Percentiles rank a stretch among this genome's conserved stretches.
Conservation (phyloP, 2,888 invertebrate genomes). For the Drosophila ezoana region DNA sequence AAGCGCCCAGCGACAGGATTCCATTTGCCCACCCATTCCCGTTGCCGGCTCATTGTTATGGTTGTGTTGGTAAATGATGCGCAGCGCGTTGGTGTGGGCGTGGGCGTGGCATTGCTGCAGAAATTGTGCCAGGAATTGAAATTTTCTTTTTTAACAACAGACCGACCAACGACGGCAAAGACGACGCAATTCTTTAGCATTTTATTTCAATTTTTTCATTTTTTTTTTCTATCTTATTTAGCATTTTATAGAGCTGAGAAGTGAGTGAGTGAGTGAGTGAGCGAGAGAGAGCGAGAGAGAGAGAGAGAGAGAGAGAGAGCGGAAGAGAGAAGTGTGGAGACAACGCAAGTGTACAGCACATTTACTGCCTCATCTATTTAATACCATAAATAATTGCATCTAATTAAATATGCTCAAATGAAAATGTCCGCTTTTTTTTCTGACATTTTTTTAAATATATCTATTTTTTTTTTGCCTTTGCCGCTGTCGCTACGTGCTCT, state of each 20-base stretch:
- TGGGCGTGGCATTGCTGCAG: slow-evolving; percentile 66
- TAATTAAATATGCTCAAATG: slow-evolving; percentile 85
- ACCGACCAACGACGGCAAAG: slow-evolving; percentile 64
- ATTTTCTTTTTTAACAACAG: slow-evolving; percentile 44
- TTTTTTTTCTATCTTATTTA: slow-evolving; percentile 65
- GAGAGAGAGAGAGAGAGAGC: slow-evolving; percentile 2
- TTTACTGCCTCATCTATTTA: slow-evolving; percentile 85
- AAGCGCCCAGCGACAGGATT: slow-evolving; percentile 37
- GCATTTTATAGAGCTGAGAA: slow-evolving; percentile 45
- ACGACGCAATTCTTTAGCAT: slow-evolving; percentile 81
- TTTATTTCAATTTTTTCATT: slow-evolving; percentile 79
- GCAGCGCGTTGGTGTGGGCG: slow-evolving; percentile 30
- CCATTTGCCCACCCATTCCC: slow-evolving; percentile 8
- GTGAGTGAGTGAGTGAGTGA: slow-evolving; percentile 1
- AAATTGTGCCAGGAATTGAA: slow-evolving; percentile 79
- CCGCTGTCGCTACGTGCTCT: slow-evolving; percentile 62
- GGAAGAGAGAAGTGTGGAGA: slow-evolving; percentile 13
- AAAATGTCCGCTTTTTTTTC: slow-evolving; percentile 82
- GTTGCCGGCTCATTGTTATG: slow-evolving; percentile 64
- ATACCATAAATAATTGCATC: slow-evolving; percentile 85
- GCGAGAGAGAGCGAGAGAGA: slow-evolving; percentile 1
- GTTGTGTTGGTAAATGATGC: slow-evolving; percentile 74
- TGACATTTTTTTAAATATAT: slow-evolving; percentile 16
- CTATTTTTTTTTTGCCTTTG: slow-evolving; percentile 16
- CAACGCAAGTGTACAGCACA: slow-evolving; percentile 73